Conservation (phyloP, 1,140 invertebrate genomes). For the Penaeus indicus region DNA sequence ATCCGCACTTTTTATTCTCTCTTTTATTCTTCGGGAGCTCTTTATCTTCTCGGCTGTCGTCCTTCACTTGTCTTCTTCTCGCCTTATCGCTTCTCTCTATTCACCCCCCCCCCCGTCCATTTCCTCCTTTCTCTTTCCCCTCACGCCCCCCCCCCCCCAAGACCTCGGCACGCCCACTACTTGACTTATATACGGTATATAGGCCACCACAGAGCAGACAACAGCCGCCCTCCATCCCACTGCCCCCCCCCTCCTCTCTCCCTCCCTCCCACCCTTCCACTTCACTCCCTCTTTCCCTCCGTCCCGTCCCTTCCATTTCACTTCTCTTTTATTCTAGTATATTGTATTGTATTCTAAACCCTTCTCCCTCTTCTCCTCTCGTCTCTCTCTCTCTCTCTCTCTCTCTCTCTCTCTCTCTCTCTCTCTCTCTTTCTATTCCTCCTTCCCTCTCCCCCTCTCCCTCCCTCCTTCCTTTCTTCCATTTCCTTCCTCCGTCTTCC, state of each 20-base stretch:
- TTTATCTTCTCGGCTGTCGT: too few relatives aligned
- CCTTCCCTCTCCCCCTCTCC: background rate
- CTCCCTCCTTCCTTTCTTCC: too few relatives aligned
- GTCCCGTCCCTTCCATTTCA: background rate
- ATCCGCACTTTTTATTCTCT: too few relatives aligned
- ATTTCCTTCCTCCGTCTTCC: background rate
- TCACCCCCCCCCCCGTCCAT: too few relatives aligned
- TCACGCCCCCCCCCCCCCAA: too few relatives aligned
- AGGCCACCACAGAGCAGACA: too few relatives aligned
- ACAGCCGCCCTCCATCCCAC: background rate
- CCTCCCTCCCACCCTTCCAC: background rate
- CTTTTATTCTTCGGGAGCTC: too few relatives aligned
- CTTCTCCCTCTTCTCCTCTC: background rate
- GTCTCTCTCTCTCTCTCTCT: background rate
- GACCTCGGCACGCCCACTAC: too few relatives aligned
- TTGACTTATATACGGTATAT: too few relatives aligned
- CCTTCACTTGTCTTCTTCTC: too few relatives aligned
- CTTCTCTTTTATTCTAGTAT: background rate
- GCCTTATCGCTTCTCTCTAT: too few relatives aligned
- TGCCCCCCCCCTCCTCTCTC: background rate
- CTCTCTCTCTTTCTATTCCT: conserved; percentile 19
- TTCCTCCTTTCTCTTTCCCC: too few relatives aligned
- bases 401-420: background rate
- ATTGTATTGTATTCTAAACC: background rate
- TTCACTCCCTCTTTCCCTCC: background rate